These are phyloP conservation scores for Orthonychiurus folsomi DNA, from an alignment of 2,888 invertebrate genomes.

Conservation along the genomic window DNA sequence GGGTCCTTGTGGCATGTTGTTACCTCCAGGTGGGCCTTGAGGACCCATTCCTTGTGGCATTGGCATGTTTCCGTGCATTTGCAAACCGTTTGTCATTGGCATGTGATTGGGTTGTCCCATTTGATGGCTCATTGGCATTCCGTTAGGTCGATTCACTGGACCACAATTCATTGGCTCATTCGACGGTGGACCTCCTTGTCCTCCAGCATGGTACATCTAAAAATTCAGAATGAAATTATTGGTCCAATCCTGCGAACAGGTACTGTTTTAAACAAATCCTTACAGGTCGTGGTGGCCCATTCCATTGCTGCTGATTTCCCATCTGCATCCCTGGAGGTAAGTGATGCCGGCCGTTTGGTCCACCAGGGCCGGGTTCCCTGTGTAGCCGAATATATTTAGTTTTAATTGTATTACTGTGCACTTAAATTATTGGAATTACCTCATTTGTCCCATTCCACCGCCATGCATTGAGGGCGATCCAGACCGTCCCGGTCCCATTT, in stretches of 20 bases:
- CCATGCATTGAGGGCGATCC: no score
- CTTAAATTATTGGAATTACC: no score
- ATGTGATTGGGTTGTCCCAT: background rate
- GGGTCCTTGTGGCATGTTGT: constrained; percentile 20
- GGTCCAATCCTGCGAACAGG: no score
- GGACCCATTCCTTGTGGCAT: background rate
- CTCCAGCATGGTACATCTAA: background rate
- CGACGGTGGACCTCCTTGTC: background rate
- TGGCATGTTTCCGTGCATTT: background rate
- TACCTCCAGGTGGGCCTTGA: constrained; percentile 6
- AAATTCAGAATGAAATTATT: no score
- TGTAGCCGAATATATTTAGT: no score
- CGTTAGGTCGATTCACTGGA: constrained; percentile 1
- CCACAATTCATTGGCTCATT: background rate
- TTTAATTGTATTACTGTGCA: no score
- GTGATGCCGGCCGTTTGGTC: constrained; percentile 1
- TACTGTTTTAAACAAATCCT: no score
- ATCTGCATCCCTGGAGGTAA: constrained; percentile 9
- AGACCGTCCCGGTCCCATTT: no score
- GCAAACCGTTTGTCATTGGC: background rate
- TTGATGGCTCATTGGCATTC: constrained; percentile 17
- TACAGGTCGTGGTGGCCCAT: constrained; percentile 5
- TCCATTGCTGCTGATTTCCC: constrained; percentile 15
- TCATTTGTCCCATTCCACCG: constrained; percentile 36
- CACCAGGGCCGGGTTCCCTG: no score